phyloP scores from a whole-genome alignment of 1,140 invertebrate species.

The Sarcophaga peregrina region DNA sequence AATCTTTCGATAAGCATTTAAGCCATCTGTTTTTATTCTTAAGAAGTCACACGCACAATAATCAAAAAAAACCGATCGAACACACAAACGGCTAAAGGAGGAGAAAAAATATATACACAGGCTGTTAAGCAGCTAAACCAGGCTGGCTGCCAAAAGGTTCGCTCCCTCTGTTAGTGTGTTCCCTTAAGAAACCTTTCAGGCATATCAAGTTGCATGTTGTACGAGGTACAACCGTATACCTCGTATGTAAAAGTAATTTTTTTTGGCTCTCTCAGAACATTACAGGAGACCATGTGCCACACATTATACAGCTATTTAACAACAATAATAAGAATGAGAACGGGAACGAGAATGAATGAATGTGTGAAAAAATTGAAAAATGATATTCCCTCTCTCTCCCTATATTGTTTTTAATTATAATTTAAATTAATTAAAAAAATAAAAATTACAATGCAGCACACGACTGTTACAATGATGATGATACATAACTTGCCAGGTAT shows the following conservation, averaged over 20 bases:
- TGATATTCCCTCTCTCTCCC: not conserved
- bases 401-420: too few relatives aligned
- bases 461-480: too few relatives aligned
- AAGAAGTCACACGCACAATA: slow-evolving; percentile 25
- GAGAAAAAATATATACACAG: too few relatives aligned
- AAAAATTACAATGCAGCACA: too few relatives aligned
- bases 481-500: too few relatives aligned
- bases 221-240: too few relatives aligned
- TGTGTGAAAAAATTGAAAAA: not conserved
- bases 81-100: not conserved
- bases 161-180: not conserved
- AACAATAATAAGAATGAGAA: not conserved
- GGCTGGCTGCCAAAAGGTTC: not conserved
- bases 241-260: too few relatives aligned
- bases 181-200: slow-evolving; percentile 50
- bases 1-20: slow-evolving; percentile 19
- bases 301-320: not conserved
- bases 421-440: not conserved
- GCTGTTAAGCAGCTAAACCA: too few relatives aligned
- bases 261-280: too few relatives aligned
- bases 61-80: not conserved
- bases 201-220: slow-evolving; percentile 57
- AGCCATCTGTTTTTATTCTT: slow-evolving; percentile 32
- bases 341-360: not conserved
- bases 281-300: too few relatives aligned